Conservation (phyloP, 2,797 vertebrate species). For the Micrastur ruficollis region DNA sequence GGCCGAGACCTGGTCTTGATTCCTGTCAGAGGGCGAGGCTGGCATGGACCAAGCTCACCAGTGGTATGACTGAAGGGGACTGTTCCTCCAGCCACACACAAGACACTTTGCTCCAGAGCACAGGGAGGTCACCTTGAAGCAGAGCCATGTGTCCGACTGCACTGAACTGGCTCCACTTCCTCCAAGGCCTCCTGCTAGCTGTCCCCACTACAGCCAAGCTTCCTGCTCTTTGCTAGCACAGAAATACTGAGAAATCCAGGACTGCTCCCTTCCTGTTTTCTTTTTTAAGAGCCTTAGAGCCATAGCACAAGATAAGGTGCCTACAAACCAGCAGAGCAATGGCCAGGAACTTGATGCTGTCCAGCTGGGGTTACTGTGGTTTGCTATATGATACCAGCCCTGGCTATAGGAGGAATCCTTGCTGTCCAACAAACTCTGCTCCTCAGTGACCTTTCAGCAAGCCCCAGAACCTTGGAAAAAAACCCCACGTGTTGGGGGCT, state of each 20-base stretch:
- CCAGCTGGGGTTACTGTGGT: neutral
- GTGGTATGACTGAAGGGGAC: neutral
- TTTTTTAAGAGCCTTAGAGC: neutral
- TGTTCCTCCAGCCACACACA: neutral
- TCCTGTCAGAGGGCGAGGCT: neutral
- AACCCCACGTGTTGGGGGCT: fast-evolving
- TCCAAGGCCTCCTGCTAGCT: neutral
- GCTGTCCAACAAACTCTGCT: neutral
- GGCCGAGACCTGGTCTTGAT: neutral
- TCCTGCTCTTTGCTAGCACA: neutral
- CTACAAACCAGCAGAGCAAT: neutral
- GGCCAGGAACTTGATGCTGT: neutral
- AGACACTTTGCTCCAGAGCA: neutral
- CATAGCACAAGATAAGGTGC: neutral
- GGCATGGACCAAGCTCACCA: fast-evolving
- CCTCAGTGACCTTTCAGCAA: neutral
- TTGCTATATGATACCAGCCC: neutral
- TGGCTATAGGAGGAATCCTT: neutral
- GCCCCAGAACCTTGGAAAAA: neutral
- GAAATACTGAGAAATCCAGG: neutral
- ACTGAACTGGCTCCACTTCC: neutral
- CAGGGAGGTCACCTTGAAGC: neutral
- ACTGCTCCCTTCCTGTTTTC: neutral
- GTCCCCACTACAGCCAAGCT: neutral
- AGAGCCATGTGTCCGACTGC: neutral